Base-by-base conservation (phyloP, 1,140 invertebrate genomes). In the Mylabris phalerata region DNA sequence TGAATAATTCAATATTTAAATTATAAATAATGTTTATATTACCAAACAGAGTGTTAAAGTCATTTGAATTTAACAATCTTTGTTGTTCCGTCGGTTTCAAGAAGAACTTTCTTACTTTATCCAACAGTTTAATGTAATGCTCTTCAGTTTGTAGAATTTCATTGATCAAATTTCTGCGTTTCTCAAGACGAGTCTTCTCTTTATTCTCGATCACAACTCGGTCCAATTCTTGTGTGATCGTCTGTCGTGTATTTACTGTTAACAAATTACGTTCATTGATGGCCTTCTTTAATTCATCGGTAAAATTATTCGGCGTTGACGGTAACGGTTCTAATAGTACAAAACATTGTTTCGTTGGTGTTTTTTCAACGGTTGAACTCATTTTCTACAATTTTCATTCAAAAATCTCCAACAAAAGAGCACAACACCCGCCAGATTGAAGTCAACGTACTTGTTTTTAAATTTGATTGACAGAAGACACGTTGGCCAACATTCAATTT, bases 81-180 rank as follows among this genome's bases (percentile, higher is more conserved):
- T 77, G 79, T 51, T 83, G 77, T 48, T 79, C 70, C 5, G 86
- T 71, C 2, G 87, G 87, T 41, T 79, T 77, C 73, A 86, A 82
- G 71, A 89, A 90, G 71, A 73, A 87, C 74, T 83, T 79, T 68
- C 84, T 81, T 9, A 89, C 77, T 25, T 81, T 72, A 70, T 88
- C 83, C 10, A 90, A 69, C 67, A 88, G 85, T 43, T 79, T 75
- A 11, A 88, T 70, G 70, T 90, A 90, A 11, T 80, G 80, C 48
- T 81, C 78, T 76, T 90, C 87, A 39, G 86, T 87, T n/a, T 79
- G 79, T 55, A 88, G 77, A 57, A 88, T 82, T 76, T 89, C 87
- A 64, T 83, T 74, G 38, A 86, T 76, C 13, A 79, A 78, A 71
- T 82, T 79, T 25, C 69, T 59, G 56, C 79, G 78, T 39, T 82